A percentile compares a stretch with the other conserved stretches of the same genome.
Evolutionary conservation across 2,113 vertebrate species (phyloP).

Genomic region (Protomyctophum bolini): DNA sequence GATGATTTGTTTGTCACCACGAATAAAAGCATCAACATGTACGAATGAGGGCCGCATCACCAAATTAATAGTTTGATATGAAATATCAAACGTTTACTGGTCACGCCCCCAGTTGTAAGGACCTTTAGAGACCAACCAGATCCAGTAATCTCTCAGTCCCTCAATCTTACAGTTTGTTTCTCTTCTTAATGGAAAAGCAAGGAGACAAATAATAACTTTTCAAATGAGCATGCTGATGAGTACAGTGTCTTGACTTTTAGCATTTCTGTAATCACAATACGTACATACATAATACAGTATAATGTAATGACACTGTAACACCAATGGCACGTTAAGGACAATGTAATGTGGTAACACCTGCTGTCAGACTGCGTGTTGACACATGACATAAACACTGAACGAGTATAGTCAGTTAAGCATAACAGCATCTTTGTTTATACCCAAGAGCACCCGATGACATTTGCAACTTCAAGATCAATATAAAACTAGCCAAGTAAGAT

Average conservation of each 20-base stretch:
- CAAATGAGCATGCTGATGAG: neutral
- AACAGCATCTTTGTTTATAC: conserved; percentile 15
- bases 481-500: neutral
- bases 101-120: too few relatives aligned
- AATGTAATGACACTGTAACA: neutral
- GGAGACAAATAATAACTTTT: neutral
- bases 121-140: neutral
- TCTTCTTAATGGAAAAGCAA: neutral
- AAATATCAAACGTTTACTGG: too few relatives aligned
- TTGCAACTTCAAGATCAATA: conserved; percentile 10
- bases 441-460: conserved; percentile 7
- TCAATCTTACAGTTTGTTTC: neutral
- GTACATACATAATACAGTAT: conserved; percentile 3
- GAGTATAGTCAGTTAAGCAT: conserved; percentile 26
- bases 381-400: conserved; percentile 32
- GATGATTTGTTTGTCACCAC: too few relatives aligned
- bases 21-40: too few relatives aligned
- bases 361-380: conserved; percentile 14
- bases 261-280: neutral
- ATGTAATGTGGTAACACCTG: conserved; percentile 3
- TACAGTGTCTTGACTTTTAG: neutral
- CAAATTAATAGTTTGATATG: too few relatives aligned
- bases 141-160: neutral
- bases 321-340: neutral
- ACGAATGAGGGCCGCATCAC: too few relatives aligned